Evolutionary conservation across 1,140 invertebrate genomes (phyloP), one percentile per base, ranked within the genome.

Genomic region (Eulimnadia texana): DNA sequence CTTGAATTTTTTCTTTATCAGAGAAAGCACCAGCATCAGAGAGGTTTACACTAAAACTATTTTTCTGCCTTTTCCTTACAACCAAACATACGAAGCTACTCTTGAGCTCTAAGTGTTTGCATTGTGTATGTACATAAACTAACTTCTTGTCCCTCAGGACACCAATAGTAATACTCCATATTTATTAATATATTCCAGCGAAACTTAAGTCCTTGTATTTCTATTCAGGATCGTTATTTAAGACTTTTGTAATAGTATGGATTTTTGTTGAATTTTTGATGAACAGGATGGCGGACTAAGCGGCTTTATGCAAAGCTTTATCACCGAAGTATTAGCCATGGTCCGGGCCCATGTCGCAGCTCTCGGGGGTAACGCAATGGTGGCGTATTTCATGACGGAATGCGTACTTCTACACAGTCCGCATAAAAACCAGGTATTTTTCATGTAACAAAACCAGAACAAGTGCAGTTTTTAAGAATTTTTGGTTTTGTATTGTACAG

Each of bases 351-450:
- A 97, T 73, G 89, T 95, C 6, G 83, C 88, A 0, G 88, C 91
- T 10, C 74, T 97, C n/a, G 92, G 93, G 29, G 93, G 93, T 11
- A 97, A 98, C 76, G 92, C 91, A 0, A 84, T 98, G 77, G 86
- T 94, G 0, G 85, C 91, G 0, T 95, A 92, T 74, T 92, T 91
- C 70, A 86, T 96, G 81, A 89, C 84, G 2, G 88, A 96, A 73
- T 85, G 90, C 67, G 83, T 93, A 64, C 76, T 98, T 20, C 80
- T 89, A 58, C 87, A 93, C 73, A 95, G 90, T 74, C 84, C 90
- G 63, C 91, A 96, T 71, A 96, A 96, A 76, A 96, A 96, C 78
- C 93, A 97, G 81, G 92, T 94, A 72, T 71, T 62, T 68, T 19
- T 16, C 1, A n/a, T n/a, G n/a, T n/a, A 10, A 28, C 16, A 19